Percentiles rank a stretch among this genome's conserved stretches.
Evolutionary conservation across 2,797 vertebrate genomes (phyloP).

Genomic region (Urophycis tenuis): DNA sequence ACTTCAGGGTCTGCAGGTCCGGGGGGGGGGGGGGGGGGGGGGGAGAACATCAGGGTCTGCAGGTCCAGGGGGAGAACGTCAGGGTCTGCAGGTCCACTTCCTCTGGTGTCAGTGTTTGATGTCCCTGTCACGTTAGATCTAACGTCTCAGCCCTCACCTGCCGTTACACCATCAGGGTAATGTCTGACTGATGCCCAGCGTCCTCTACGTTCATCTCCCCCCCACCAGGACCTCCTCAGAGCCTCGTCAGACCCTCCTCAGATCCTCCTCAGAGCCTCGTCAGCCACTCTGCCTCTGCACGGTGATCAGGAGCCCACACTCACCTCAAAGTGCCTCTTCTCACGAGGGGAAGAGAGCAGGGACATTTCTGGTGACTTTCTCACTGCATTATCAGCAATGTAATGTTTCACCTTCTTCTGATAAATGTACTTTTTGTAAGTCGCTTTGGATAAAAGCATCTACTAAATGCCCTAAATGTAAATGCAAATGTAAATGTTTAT

Average conservation of each 20-base stretch:
- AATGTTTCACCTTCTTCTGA: too few relatives aligned
- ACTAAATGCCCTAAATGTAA: too few relatives aligned
- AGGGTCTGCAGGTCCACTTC: neutral
- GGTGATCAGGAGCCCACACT: conserved; percentile 19
- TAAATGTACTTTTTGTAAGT: too few relatives aligned
- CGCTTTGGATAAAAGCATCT: too few relatives aligned
- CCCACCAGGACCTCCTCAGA: conserved; percentile 4
- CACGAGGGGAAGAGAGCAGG: conserved; percentile 14
- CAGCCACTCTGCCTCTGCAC: conserved; percentile 25
- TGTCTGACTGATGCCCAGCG: neutral
- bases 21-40: too few relatives aligned
- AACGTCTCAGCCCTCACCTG: neutral
- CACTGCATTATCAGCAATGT: too few relatives aligned
- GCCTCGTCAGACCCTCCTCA: conserved; percentile 32
- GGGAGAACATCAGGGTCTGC: too few relatives aligned
- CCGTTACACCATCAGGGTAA: neutral
- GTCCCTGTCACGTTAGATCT: neutral
- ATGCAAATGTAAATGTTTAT: conserved; percentile 34
- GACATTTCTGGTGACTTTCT: too few relatives aligned
- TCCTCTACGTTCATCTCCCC: conserved; percentile 17
- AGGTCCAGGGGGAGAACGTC: neutral
- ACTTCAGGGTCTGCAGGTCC: too few relatives aligned
- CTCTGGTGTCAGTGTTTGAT: neutral
- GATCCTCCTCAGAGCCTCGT: conserved; percentile 19
- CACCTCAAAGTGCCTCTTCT: conserved; percentile 14